These are phyloP conservation scores for Cloeon dipterum DNA, from an alignment of 2,888 invertebrate genomes.

Conservation along the genomic window DNA sequence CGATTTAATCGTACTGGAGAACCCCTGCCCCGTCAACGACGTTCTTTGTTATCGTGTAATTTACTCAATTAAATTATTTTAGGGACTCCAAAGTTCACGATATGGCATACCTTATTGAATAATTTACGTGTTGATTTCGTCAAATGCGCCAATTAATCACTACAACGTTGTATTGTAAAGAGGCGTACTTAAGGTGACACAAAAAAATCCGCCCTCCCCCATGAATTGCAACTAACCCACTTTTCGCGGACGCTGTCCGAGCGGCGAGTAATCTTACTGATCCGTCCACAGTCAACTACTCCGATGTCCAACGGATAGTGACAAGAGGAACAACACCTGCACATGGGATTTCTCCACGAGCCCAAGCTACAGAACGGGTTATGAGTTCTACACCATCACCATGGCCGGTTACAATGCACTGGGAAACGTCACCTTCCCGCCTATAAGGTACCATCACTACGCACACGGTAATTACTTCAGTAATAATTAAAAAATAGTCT, in stretches of 20 bases:
- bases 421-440: conserved; percentile 25
- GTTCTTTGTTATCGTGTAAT: too few species aligned
- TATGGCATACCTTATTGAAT: too few species aligned
- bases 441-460: conserved; percentile 31
- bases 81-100: too few species aligned
- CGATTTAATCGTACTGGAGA: too few species aligned
- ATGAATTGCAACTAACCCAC: background rate
- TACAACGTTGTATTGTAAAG: too few species aligned
- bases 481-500: conserved; percentile 11
- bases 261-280: too few species aligned
- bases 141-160: too few species aligned
- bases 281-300: too few species aligned
- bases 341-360: conserved; percentile 24
- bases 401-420: conserved; percentile 36
- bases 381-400: conserved; percentile 28
- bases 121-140: too few species aligned
- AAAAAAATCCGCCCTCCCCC: background rate
- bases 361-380: conserved; percentile 28
- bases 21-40: too few species aligned
- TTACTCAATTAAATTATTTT: too few species aligned
- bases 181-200: too few species aligned
- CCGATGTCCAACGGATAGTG: conserved; percentile 13
- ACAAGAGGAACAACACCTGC: conserved; percentile 17
- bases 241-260: background rate
- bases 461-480: conserved; percentile 19